Evolutionary conservation across 2,888 invertebrate species (phyloP), one percentile per base, ranked within the genome.

Genomic region (Chalcosyrphus nemorum): DNA sequence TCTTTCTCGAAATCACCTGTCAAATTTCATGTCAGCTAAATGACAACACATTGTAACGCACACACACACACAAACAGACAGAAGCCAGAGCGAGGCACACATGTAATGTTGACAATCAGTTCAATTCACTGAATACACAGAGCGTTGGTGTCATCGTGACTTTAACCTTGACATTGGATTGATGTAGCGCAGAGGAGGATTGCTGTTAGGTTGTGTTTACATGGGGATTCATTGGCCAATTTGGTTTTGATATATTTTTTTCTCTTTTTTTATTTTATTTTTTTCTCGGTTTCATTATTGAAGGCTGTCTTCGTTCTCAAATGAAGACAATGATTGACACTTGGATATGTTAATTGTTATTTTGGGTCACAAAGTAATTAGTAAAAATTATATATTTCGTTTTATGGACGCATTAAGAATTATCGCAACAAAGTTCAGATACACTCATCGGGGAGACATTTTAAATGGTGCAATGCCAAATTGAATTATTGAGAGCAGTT

Each of bases 141-240:
- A 19, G 75, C 75, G 75, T 81, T 81, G 81, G 81, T 81, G 75
- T 75, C 75, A 75, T 63, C 27, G 63, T 75, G 75, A 81, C 68
- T 75, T 75, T 81, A 81, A 75, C 81, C 81, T 75, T 81, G 81
- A 70, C 81, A 81, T 57, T 81, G 81, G 57, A 68, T 74, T 68
- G 61, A 63, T 75, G 63, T 57, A 52, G 52, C 38, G 54, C 54
- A 35, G 59, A 38, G 35, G 56, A 47, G 50, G 35, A 32, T n/a
- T 61, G 43, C 2, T 24, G 15, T 43, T 70, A 32, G 52, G 43
- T 59, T 61, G 32, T 66, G 59, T 56, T 61, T 61, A 68, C 72
- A 61, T 32, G 43, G 17, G 38, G 27, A 61, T 61, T 71, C 72
- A 29, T 72, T 61, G 50, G 72, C 50, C 52, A 61, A 71, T 71